Evolutionary conservation across 2,888 invertebrate genomes (phyloP), one percentile per base, ranked within the genome.

Genomic region (Eucriotettix oculatus): DNA sequence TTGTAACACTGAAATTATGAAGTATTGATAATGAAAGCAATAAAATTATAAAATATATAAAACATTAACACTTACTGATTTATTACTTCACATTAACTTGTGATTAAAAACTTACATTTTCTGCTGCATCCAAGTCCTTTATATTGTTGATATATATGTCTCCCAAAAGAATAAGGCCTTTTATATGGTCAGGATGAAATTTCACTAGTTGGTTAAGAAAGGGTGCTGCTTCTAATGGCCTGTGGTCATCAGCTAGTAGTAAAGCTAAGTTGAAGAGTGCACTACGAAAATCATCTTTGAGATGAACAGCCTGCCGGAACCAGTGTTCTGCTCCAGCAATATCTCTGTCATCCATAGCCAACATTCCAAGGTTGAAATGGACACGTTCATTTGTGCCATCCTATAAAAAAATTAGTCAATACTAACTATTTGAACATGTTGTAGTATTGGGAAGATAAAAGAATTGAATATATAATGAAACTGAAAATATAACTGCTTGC

Each of bases 91-190:
- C 29, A 29, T 29, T 29, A 29, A 29, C 29, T 29, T 29, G 29
- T 29, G n/a, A 48, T 48, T 48, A 12, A 42, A 12, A 56, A 77
- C 83, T 82, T 71, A 93, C 92, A 73, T 87, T 86, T 75, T 96
- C 95, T 17, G 97, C 97, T 2, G 92, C 90, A 72, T 93, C 90
- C 69, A 95, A 74, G 73, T 97, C 93, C 71, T 94, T 94, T 69
- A 95, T 87, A 66, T 90, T 88, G 74, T 96, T 97, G 65, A 97
- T 93, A 74, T 95, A 95, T 70, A 97, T 93, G 72, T 97, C 96
- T 12, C 96, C 96, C 14, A 96, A 77, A 43, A 97, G 78, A 67
- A 97, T 94, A 63, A 95, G 77, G 48, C 95, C 96, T 75, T 97
- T 97, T 12, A 91, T 86, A 72, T 97, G 96, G 72, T 93, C 90